A percentile compares a stretch with the other conserved stretches of the same genome.
phyloP scores from a whole-genome alignment of 2,113 vertebrate genomes.

The Scopus umbretta region DNA sequence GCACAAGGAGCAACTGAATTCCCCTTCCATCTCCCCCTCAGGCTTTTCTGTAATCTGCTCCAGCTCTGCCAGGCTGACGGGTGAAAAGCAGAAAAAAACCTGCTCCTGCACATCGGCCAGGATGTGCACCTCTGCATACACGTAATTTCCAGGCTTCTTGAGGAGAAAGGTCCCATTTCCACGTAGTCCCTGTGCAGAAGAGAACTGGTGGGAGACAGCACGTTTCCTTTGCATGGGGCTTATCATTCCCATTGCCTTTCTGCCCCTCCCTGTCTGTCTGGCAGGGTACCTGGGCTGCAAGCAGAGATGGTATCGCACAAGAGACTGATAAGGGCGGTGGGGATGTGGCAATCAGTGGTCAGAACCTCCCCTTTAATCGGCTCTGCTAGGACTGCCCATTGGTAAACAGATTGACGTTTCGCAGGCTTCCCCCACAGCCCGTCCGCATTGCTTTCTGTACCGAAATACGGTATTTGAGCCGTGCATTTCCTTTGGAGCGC shows the following conservation, averaged over 20 bases:
- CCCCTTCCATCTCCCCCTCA: neutral
- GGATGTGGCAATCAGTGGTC: conserved; percentile 29
- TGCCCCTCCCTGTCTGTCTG: conserved; percentile 37
- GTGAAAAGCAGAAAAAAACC: neutral
- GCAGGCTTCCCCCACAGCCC: neutral
- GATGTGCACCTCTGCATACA: neutral
- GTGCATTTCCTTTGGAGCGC: neutral
- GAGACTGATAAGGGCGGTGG: neutral
- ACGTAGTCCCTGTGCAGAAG: neutral
- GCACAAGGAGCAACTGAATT: neutral
- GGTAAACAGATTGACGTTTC: neutral
- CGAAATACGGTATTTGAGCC: fast-evolving
- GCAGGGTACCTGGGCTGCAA: neutral
- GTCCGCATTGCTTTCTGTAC: neutral
- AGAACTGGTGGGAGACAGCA: neutral
- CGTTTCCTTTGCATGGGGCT: neutral
- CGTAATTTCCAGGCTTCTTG: neutral
- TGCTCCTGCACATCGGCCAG: neutral
- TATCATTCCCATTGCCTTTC: neutral
- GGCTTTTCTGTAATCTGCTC: neutral
- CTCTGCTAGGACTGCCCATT: neutral
- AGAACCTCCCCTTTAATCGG: neutral
- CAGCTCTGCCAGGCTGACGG: neutral
- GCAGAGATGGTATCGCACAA: neutral
- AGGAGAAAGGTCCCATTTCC: neutral